Evolutionary conservation across 2,888 invertebrate species (phyloP).

Genomic region (Sarcophaga variegata): DNA sequence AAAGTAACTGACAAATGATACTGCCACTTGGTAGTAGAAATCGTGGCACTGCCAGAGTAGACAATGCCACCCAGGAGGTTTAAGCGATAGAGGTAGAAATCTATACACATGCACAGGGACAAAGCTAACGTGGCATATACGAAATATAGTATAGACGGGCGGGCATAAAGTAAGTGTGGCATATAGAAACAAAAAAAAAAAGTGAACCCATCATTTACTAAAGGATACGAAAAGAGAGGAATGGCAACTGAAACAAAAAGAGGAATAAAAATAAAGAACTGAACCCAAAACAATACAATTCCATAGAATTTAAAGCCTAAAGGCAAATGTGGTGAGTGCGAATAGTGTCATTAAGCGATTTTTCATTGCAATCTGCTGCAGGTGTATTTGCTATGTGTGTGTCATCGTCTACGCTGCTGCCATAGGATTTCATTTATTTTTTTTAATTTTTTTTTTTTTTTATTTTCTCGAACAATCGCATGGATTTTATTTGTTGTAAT

Average conservation of each 20-base stretch:
- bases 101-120: constrained; percentile 17
- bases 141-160: background rate
- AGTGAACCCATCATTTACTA: background rate
- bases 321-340: constrained; percentile 72
- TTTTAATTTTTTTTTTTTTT: constrained; percentile 36
- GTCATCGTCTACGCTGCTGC: constrained; percentile 21
- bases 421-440: constrained; percentile 20
- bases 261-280: constrained; percentile 26
- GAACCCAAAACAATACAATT: constrained; percentile 64
- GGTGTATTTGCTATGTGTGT: constrained; percentile 73
- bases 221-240: constrained; percentile 25
- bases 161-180: constrained; percentile 41
- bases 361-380: constrained; percentile 80
- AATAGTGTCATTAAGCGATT: constrained; percentile 81
- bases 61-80: constrained; percentile 67
- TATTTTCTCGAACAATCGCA: constrained; percentile 57
- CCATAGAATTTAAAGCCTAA: constrained; percentile 68
- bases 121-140: constrained; percentile 23
- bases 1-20: constrained; percentile 73
- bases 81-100: constrained; percentile 56
- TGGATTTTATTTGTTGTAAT: constrained; percentile 61
- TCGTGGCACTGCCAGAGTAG: constrained; percentile 62
- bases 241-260: constrained; percentile 52
- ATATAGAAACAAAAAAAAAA: constrained; percentile 34
- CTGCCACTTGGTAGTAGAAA: constrained; percentile 68